Conservation (phyloP, 2,113 vertebrate genomes). For the Notarius quadriscutis region DNA sequence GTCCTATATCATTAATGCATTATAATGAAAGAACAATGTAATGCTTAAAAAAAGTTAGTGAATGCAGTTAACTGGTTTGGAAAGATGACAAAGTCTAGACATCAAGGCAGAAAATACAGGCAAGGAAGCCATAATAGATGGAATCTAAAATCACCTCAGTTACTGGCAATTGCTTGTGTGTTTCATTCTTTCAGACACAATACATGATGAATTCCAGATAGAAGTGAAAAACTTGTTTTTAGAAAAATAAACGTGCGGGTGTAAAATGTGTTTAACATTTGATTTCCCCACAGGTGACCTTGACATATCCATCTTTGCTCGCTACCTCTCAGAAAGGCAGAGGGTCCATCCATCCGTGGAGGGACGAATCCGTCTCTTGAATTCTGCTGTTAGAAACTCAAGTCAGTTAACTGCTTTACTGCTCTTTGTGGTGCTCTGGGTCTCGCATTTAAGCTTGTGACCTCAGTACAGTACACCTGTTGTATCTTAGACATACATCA, state of each 20-base stretch:
- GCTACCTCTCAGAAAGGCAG: slow-evolving; percentile 78
- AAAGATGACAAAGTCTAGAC: background rate
- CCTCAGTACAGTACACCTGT: background rate
- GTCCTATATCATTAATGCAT: background rate
- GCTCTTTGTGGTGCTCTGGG: slow-evolving; percentile 52
- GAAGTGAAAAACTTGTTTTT: background rate
- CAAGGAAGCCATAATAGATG: too few relatives aligned
- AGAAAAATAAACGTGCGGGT: background rate
- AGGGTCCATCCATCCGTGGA: slow-evolving; percentile 82
- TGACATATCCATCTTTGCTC: slow-evolving; percentile 78
- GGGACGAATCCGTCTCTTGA: slow-evolving; percentile 80
- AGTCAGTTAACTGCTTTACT: slow-evolving; percentile 51
- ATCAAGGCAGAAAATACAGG: background rate
- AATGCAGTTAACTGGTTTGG: background rate
- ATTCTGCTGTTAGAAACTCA: slow-evolving; percentile 31
- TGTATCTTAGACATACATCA: slow-evolving; percentile 53
- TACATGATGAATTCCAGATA: background rate
- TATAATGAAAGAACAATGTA: background rate
- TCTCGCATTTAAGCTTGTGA: slow-evolving; percentile 32
- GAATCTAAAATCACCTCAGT: background rate
- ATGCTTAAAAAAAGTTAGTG: background rate
- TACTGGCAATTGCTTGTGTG: background rate
- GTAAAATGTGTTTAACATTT: background rate
- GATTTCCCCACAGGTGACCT: slow-evolving; percentile 75
- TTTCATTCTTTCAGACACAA: background rate